phyloP scores from a whole-genome alignment of 2,888 invertebrate species.

The Dynastes hyllus region DNA sequence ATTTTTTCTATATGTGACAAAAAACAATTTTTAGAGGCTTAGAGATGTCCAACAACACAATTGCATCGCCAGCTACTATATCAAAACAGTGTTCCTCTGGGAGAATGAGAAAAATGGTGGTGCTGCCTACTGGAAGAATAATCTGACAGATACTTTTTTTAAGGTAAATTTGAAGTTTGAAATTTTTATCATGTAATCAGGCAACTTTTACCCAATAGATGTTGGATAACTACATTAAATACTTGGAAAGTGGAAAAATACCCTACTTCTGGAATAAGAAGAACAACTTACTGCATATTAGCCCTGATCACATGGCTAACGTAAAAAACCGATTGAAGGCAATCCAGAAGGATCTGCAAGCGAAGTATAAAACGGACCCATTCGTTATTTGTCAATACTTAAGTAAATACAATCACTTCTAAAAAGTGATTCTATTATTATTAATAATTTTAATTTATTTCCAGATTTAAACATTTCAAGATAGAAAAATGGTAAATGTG shows the following conservation, averaged over 20 bases:
- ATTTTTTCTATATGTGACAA: neutral
- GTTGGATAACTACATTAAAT: constrained; percentile 68
- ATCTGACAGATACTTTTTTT: constrained; percentile 59
- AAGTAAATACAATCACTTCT: neutral
- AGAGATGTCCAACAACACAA: constrained; percentile 71
- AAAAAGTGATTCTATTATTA: too few species aligned
- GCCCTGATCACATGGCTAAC: constrained; percentile 9
- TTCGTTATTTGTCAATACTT: constrained; percentile 43
- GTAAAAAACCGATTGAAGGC: constrained; percentile 26
- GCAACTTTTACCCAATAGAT: constrained; percentile 62
- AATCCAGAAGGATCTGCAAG: constrained; percentile 33
- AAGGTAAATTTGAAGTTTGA: constrained; percentile 63
- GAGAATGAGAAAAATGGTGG: constrained; percentile 62
- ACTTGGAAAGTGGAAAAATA: constrained; percentile 65
- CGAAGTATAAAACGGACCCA: constrained; percentile 34
- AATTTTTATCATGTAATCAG: too few species aligned
- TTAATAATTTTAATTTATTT: too few species aligned
- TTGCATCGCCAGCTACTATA: constrained; percentile 74
- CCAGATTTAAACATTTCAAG: too few species aligned
- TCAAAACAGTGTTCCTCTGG: constrained; percentile 74
- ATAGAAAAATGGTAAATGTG: too few species aligned
- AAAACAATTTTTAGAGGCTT: constrained; percentile 69
- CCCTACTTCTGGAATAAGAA: constrained; percentile 73
- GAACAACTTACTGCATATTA: constrained; percentile 70
- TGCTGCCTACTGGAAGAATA: constrained; percentile 56